Conservation (phyloP, 2,797 vertebrate species). For the Falco berigora region DNA sequence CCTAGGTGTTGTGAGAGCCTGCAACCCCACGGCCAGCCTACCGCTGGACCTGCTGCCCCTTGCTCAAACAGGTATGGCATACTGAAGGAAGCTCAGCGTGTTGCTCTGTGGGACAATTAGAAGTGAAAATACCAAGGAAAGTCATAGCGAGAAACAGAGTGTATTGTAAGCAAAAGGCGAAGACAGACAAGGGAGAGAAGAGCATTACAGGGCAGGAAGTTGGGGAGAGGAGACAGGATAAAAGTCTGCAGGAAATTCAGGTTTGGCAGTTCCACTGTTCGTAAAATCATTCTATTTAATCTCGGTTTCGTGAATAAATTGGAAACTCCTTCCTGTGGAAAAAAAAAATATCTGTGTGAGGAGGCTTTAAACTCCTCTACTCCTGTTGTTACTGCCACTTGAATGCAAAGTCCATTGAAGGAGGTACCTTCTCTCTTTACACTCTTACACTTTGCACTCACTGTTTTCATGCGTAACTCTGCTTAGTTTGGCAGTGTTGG, state of each 20-base stretch:
- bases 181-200: neutral
- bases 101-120: neutral
- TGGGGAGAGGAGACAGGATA: neutral
- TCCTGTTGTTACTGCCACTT: neutral
- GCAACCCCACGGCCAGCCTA: neutral
- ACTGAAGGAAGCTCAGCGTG: neutral
- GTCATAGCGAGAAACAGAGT: neutral
- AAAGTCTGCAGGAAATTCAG: neutral
- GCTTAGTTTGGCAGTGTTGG: neutral
- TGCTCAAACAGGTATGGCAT: neutral
- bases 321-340: neutral
- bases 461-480: neutral
- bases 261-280: neutral
- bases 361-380: neutral
- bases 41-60: rapidly evolving
- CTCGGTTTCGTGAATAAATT: neutral
- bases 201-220: neutral
- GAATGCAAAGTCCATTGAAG: neutral
- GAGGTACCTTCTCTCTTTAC: neutral
- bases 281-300: neutral
- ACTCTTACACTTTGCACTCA: no score
- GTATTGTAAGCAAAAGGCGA: neutral
- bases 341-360: neutral
- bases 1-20: neutral
- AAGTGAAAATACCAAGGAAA: neutral